These are phyloP conservation scores for Phymorhynchus buccinoides DNA, from an alignment of 1,140 invertebrate species.

Conservation along the genomic window DNA sequence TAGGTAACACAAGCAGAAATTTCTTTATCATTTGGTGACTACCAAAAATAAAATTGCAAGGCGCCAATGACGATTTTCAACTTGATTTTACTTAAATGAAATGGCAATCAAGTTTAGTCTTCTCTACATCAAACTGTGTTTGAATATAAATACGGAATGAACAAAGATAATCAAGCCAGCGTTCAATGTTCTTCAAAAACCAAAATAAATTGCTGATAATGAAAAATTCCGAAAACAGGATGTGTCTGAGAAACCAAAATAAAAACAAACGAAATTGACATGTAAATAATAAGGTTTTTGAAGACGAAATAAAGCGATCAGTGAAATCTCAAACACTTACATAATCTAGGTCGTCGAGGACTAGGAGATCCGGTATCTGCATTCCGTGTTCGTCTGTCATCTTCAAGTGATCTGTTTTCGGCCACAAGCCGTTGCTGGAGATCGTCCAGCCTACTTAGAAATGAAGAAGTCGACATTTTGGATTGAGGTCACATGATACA, in stretches of 20 bases:
- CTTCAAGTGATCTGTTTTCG: conserved; percentile 79
- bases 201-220: too few relatives aligned
- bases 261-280: not conserved
- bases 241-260: not conserved
- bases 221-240: too few relatives aligned
- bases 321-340: conserved; percentile 38
- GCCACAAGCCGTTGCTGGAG: conserved; percentile 79
- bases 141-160: not conserved
- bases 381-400: conserved; percentile 69
- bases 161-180: not conserved
- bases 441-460: conserved; percentile 77
- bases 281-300: not conserved
- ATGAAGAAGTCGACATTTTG: conserved; percentile 66
- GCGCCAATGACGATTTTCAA: too few relatives aligned
- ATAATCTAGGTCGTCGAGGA: conserved; percentile 56
- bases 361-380: conserved; percentile 64
- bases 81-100: too few relatives aligned
- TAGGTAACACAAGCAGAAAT: too few relatives aligned
- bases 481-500: conserved; percentile 63
- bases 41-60: too few relatives aligned
- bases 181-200: too few relatives aligned
- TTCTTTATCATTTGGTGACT: too few relatives aligned
- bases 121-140: too few relatives aligned
- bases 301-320: not conserved
- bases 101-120: too few relatives aligned